Percentiles rank a stretch among this genome's conserved stretches.
Conservation (phyloP, 2,797 vertebrate genomes). For the Anolis apletophallus region DNA sequence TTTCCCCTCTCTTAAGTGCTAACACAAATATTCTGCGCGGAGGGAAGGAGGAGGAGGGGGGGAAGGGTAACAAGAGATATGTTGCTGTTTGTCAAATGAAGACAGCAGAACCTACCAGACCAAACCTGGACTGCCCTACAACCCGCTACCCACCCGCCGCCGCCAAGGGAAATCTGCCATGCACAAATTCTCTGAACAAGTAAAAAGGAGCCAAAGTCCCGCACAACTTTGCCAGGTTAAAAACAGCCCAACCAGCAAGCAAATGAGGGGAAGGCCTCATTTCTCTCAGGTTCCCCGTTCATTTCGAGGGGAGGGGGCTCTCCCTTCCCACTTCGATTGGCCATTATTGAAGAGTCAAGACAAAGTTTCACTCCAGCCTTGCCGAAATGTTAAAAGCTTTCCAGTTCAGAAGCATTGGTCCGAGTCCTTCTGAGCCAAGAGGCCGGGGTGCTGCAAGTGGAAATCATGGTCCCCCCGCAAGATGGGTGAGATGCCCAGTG, state of each 20-base stretch:
- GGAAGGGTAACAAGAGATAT: no score
- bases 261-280: neutral
- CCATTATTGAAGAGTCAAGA: neutral
- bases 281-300: slow-evolving; percentile 53
- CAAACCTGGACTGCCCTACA: neutral
- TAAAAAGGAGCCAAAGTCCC: neutral
- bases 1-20: slow-evolving; percentile 28
- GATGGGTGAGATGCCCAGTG: neutral
- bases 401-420: neutral
- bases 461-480: slow-evolving; percentile 3
- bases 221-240: neutral
- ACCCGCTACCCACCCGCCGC: no score
- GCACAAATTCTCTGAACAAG: neutral
- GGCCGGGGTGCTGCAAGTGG: neutral
- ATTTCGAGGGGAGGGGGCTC: neutral
- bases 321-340: neutral
- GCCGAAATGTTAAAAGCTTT: slow-evolving; percentile 28
- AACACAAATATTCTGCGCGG: neutral
- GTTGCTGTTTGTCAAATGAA: neutral
- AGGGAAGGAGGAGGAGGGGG: no score
- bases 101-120: neutral
- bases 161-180: neutral
- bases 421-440: neutral
- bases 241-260: neutral
- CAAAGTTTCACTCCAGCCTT: neutral